Base-by-base conservation (phyloP, 2,113 vertebrate genomes). In the Seriola quinqueradiata region DNA sequence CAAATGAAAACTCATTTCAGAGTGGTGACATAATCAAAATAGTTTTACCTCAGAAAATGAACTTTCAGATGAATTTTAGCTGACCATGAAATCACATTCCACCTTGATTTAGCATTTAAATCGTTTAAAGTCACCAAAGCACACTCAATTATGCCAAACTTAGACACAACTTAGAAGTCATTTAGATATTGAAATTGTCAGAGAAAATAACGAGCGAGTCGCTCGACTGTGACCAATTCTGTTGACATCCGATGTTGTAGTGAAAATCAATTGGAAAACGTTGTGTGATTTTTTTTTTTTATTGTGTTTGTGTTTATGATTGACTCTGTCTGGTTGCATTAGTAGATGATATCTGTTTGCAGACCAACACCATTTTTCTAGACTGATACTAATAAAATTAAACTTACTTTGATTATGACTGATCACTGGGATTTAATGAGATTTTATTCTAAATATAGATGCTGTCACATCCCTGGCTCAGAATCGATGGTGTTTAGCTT, bases 71-170 rank as follows among this genome's bases (percentile, higher is more conserved):
- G 44, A 77, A 82, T 86, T 87, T 79, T 68, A 46, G 74, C 78
- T 79, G 76, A 76, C 81, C 82, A 54, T 82, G 70, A 90, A 89
- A 88, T 90, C 76, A 66, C 79, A 38, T 61, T 63, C 63, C 79
- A 58, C 74, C 68, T 79, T 86, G 60, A 86, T 89, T 86, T 77
- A 79, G 71, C 85, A 79, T 88, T 87, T 89, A 79, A 90, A 86
- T 74, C 3, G 7, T 81, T 87, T 48, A 59, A 82, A 83, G 64
- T 82, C 65, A 72, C 79, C 64, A 65, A 79, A 83, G 82, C 63
- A 17, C 38, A 79, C 70, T 73, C 75, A 34, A 72, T 89, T 66
- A 84, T 32, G 11, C 75, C 10, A 52, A 72, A 83, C 65, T 57
- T 74, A 52, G 55, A 40, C 69, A 52, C 0, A 1, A 66, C 58